Evolutionary conservation across 2,888 invertebrate species (phyloP), one percentile per base, ranked within the genome.

Genomic region (Synanthedon myopaeformis): DNA sequence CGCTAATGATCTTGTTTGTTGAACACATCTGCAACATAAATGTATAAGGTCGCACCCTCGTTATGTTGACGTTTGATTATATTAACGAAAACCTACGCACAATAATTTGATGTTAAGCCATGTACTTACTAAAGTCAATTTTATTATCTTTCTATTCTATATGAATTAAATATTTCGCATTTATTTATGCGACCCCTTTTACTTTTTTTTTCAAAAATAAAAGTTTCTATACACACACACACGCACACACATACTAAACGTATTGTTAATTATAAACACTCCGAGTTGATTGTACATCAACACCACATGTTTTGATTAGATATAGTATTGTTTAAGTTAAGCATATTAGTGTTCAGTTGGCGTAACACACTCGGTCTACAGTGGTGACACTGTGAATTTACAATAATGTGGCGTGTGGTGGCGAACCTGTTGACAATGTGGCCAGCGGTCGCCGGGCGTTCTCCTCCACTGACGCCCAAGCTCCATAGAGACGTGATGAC

Each of bases 401-500:
- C n/a, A 45, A 14, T 45, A 14, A 45, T 45, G 45, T 45, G 12
- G 56, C 51, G 51, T 53, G 53, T 53, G 56, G 42, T 56, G 51
- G 49, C 48, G 14, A 48, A 58, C 51, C 52, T 63, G 59, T 60
- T 61, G 57, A 35, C 35, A 35, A 41, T 58, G 51, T 59, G 58
- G 53, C 61, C 49, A 56, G 59, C 6, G 51, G 49, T 52, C 51
- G 51, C 51, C 49, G 41, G 55, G 58, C 53, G 55, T 60, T 19
- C 62, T 59, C 23, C 56, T 54, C 52, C 19, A 52, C 51, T 55
- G n/a, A 53, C 55, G 53, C 42, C 61, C 28, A 63, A 72, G 56
- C 64, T 66, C 35, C 65, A 71, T 58, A 71, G 76, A 51, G 81
- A 80, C 62, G 82, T 81, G 58, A 55, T 35, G 49, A 81, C 76